These are phyloP conservation scores for Ramazzottius varieornatus DNA, from an alignment of 2,888 invertebrate species.

Conservation along the genomic window DNA sequence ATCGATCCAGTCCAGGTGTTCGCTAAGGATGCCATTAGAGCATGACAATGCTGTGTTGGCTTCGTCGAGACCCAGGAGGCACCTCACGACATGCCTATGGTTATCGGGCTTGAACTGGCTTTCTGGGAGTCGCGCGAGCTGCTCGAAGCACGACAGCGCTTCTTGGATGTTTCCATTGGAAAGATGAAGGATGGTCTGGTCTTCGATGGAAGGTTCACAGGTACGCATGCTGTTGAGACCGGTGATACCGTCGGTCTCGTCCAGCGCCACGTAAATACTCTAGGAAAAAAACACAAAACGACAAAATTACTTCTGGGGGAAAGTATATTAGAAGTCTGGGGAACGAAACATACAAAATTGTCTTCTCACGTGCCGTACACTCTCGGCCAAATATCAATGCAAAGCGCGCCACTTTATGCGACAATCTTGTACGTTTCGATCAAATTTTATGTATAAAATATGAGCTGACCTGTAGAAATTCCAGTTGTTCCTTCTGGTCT, in stretches of 20 bases:
- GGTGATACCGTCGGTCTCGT: conserved; percentile 68
- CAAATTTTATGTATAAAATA: no score
- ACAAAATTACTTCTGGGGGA: no score
- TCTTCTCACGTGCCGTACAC: no score
- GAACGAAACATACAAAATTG: no score
- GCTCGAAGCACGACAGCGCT: not conserved
- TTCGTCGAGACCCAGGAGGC: not conserved
- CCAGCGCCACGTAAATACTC: conserved; percentile 49
- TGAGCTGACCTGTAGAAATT: no score
- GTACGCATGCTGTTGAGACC: conserved; percentile 45
- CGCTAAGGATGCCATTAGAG: not conserved
- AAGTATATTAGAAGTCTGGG: no score
- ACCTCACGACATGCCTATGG: not conserved
- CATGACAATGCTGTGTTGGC: not conserved
- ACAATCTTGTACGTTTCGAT: no score
- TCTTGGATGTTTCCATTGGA: not conserved
- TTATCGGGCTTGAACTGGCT: not conserved
- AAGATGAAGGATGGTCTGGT: conserved; percentile 47
- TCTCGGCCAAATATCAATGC: no score
- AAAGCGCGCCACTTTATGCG: no score
- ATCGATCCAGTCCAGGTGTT: not conserved
- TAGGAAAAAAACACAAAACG: not conserved
- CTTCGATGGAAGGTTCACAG: conserved; percentile 46
- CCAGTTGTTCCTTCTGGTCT: not conserved
- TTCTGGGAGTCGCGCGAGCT: not conserved